Conservation (phyloP, 2,888 invertebrate genomes). For the Arctia plantaginis region DNA sequence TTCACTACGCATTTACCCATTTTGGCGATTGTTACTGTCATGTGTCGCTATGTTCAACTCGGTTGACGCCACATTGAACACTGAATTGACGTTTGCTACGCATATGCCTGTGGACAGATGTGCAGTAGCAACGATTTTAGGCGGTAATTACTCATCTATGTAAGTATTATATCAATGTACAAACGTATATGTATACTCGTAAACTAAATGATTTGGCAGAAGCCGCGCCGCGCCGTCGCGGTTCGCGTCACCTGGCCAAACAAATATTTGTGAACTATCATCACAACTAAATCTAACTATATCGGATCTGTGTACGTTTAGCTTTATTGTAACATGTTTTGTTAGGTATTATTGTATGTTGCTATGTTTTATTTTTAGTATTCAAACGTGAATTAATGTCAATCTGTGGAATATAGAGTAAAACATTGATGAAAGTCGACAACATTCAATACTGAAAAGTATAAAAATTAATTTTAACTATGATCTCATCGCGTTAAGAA, state of each 20-base stretch:
- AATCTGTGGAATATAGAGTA: not conserved
- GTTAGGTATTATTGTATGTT: not conserved
- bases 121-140: no score
- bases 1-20: no score
- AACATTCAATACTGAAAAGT: no score
- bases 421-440: not conserved
- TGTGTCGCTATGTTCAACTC: no score
- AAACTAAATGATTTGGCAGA: slow-evolving; percentile 48
- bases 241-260: slow-evolving; percentile 22
- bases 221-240: slow-evolving; percentile 6
- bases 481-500: no score
- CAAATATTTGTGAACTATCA: slow-evolving; percentile 47
- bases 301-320: slow-evolving; percentile 35
- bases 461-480: no score
- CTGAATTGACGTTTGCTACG: no score
- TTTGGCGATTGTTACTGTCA: no score
- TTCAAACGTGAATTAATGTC: not conserved
- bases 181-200: slow-evolving; percentile 23
- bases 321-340: slow-evolving; percentile 25
- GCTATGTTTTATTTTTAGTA: not conserved
- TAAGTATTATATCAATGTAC: no score
- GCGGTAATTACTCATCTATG: no score
- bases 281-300: slow-evolving; percentile 42
- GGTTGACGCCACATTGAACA: no score
- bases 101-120: no score